Evolutionary conservation across 2,113 vertebrate genomes (phyloP), one percentile per base, ranked within the genome.

Genomic region (Balaenoptera acutorostrata): DNA sequence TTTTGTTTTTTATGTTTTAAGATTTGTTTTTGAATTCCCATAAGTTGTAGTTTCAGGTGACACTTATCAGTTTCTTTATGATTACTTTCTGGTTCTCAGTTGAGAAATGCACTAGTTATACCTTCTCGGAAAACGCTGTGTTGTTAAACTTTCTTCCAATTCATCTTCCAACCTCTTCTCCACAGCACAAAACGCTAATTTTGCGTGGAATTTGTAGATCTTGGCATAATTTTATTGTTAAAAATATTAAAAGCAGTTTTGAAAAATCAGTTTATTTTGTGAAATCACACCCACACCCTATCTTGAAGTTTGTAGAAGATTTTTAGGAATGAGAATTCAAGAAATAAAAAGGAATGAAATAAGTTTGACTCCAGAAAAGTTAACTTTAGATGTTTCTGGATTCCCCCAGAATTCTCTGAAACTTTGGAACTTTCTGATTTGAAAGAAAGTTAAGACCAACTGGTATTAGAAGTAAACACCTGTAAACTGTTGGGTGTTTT

Each of bases 341-440:
- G 14, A 86, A 82, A 61, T 95, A 91, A 92, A 89, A 83, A 27
- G 33, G 25, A 94, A 74, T 87, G 64, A 75, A 84, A 66, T 86
- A 77, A 71, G 66, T 78, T 82, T 44, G 78, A 69, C 6, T 72
- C 18, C 25, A 88, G 25, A 92, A 95, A 94, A 57, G 2, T 63
- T 94, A 63, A 82, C 94, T 95, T 92, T 55, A 77, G 55, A 55
- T 89, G 31, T 15, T 93, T 90, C 21, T 85, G 84, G 6, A 71
- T 96, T 90, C 18, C 61, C 55, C 39, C 1, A 66, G 61, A 33
- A 29, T 94, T 97, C 41, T 95, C 61, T 90, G 92, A 94, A 95
- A 89, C 7, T 55, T 8, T 69, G 52, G 21, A 90, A 94, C 39
- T 83, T 90, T 74, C 20, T 93, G 33, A 69, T 91, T 93, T 97